phyloP scores from a whole-genome alignment of 1,140 invertebrate genomes.

The Drosophila lacertosa region DNA sequence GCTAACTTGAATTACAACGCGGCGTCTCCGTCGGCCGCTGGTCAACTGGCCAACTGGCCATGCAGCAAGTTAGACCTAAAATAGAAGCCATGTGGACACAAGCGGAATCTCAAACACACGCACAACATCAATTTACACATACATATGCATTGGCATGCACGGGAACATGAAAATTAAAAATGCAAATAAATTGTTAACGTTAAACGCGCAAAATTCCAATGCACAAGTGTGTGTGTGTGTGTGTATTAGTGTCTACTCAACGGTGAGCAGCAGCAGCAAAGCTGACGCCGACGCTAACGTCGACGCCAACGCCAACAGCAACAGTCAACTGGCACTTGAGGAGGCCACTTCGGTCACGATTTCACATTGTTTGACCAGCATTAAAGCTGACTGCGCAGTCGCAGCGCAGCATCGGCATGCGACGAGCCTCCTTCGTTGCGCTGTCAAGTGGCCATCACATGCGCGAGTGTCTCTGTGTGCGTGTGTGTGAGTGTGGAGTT shows the following conservation, averaged over 20 bases:
- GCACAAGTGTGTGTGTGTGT: slow-evolving; percentile 27
- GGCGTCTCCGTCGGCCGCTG: slow-evolving; percentile 13
- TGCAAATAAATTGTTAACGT: slow-evolving; percentile 82
- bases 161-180: slow-evolving; percentile 78
- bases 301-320: slow-evolving; percentile 30
- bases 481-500: slow-evolving; percentile 23
- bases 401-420: slow-evolving; percentile 47
- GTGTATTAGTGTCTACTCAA: background rate
- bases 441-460: slow-evolving; percentile 55
- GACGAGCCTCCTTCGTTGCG: slow-evolving; percentile 72
- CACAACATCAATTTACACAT: background rate
- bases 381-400: slow-evolving; percentile 50
- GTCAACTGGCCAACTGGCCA: slow-evolving; percentile 31
- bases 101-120: slow-evolving; percentile 26
- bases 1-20: slow-evolving; percentile 74
- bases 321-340: too few relatives aligned
- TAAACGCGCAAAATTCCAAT: slow-evolving; percentile 75
- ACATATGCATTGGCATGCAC: background rate
- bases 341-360: slow-evolving; percentile 79
- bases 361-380: slow-evolving; percentile 48
- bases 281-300: slow-evolving; percentile 4
- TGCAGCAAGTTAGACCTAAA: slow-evolving; percentile 79
- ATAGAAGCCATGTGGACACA: slow-evolving; percentile 59
- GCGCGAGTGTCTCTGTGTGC: slow-evolving; percentile 9
- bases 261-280: slow-evolving; percentile 8